Conservation (phyloP, 2,113 vertebrate species). For the Triplophysa dalaica region DNA sequence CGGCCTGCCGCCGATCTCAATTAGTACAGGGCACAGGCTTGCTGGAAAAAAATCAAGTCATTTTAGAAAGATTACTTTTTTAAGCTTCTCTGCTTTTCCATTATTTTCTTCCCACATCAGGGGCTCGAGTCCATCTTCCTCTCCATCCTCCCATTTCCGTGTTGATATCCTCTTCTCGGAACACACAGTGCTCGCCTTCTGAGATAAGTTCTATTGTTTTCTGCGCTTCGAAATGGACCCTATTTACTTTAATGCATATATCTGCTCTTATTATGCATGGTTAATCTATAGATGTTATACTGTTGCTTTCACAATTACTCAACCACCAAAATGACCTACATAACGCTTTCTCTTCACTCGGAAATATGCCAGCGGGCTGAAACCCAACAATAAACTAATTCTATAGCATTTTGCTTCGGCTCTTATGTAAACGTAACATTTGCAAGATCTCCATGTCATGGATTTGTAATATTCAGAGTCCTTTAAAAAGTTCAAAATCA, state of each 20-base stretch:
- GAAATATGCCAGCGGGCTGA: not conserved
- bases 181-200: not conserved
- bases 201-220: not conserved
- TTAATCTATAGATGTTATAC: not conserved
- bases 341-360: too few relatives aligned
- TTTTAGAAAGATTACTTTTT: conserved; percentile 62
- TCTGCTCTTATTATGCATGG: not conserved
- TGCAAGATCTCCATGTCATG: conserved; percentile 63
- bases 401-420: not conserved
- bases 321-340: too few relatives aligned
- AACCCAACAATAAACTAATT: not conserved
- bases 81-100: conserved; percentile 60
- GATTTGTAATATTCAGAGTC: conserved; percentile 60
- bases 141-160: conserved; percentile 27
- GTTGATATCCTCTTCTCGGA: conserved; percentile 41
- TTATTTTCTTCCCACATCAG: conserved; percentile 60
- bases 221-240: not conserved
- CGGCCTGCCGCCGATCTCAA: conserved; percentile 64
- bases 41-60: conserved; percentile 58
- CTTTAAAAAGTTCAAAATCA: conserved; percentile 65
- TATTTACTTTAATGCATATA: not conserved
- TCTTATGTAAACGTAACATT: conserved; percentile 51
- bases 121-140: conserved; percentile 41
- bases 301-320: not conserved
- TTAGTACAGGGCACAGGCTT: conserved; percentile 63